phyloP scores from a whole-genome alignment of 1,140 invertebrate genomes.

The Tetragonula clypearis region DNA sequence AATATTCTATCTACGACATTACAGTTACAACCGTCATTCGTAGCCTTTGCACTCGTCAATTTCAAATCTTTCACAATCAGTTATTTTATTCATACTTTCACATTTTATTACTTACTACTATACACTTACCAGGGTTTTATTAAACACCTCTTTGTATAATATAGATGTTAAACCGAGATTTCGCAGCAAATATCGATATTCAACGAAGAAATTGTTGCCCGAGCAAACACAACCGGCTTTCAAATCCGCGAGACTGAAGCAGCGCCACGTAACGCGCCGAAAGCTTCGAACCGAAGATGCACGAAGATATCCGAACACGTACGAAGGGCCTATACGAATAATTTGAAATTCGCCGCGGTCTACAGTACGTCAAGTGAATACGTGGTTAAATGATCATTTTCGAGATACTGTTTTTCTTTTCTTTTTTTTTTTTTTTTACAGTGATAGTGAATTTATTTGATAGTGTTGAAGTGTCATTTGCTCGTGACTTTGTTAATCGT shows the following conservation, averaged over 20 bases:
- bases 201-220: neutral
- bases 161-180: neutral
- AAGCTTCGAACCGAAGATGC: neutral
- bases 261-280: no score
- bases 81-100: neutral
- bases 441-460: neutral
- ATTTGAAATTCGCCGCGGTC: no score
- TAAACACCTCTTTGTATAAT: neutral
- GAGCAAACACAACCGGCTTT: neutral
- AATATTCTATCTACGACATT: neutral
- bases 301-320: neutral
- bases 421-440: neutral
- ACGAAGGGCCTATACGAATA: neutral
- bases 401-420: neutral
- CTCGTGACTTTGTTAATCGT: neutral
- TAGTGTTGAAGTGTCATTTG: neutral
- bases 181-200: neutral
- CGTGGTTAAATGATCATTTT: neutral
- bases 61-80: neutral
- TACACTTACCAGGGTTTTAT: no score
- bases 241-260: neutral
- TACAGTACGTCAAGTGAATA: neutral
- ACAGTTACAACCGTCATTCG: no score
- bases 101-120: neutral
- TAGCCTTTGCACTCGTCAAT: no score